These are phyloP conservation scores for Himalopsyche anomala DNA, from an alignment of 2,888 invertebrate species.

Conservation along the genomic window DNA sequence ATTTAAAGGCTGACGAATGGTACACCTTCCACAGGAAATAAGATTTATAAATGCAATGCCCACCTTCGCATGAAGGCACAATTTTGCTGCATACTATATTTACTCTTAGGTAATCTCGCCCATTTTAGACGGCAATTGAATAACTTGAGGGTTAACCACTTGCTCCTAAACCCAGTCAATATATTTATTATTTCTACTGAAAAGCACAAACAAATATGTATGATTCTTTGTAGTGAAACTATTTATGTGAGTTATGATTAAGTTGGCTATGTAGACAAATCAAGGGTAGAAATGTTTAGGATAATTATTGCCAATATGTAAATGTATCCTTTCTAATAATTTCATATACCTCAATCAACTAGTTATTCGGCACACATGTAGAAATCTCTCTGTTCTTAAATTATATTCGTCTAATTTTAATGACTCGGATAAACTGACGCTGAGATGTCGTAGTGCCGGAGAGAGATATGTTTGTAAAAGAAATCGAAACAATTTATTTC, in stretches of 20 bases:
- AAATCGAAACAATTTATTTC: conserved; percentile 35
- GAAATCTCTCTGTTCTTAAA: too few species aligned
- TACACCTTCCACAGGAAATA: too few species aligned
- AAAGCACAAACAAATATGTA: conserved; percentile 28
- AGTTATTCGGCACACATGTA: conserved; percentile 16
- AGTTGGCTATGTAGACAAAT: conserved; percentile 27
- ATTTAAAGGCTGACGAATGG: too few species aligned
- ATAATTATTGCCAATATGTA: conserved; percentile 25
- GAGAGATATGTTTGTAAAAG: conserved; percentile 23
- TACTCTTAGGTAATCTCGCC: too few species aligned
- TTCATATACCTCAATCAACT: conserved; percentile 12
- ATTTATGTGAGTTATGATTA: conserved; percentile 13
- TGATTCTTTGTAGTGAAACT: conserved; percentile 25
- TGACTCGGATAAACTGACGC: background rate
- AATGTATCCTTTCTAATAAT: background rate
- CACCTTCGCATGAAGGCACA: too few species aligned
- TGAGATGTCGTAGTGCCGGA: background rate
- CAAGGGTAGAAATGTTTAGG: conserved; percentile 22
- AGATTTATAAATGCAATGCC: too few species aligned
- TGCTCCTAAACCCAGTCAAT: background rate
- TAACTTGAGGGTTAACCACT: too few species aligned
- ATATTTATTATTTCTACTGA: background rate
- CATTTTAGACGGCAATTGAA: too few species aligned
- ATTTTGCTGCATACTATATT: too few species aligned
- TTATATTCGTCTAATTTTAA: background rate